phyloP scores from a whole-genome alignment of 1,140 invertebrate genomes.

The Pantala flavescens region DNA sequence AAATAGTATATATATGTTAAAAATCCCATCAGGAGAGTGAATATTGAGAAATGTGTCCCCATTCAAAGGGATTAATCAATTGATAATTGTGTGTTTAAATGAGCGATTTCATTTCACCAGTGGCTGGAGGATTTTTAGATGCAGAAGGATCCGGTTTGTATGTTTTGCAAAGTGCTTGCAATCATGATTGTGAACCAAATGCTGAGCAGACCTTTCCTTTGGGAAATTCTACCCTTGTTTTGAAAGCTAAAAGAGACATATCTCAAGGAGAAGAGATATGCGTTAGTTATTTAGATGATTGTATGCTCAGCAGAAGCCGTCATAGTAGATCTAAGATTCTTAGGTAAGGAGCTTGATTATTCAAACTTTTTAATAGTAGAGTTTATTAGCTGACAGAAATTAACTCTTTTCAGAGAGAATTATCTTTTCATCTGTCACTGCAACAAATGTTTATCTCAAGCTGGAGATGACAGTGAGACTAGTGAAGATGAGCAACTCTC shows the following conservation, averaged over 20 bases:
- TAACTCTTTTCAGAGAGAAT: conserved; percentile 52
- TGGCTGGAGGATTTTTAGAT: conserved; percentile 78
- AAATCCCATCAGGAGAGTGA: too few species aligned
- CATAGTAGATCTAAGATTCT: conserved; percentile 68
- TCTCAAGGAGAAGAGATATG: conserved; percentile 75
- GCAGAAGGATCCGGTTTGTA: conserved; percentile 90
- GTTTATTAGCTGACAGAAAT: too few species aligned
- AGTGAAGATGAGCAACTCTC: conserved; percentile 59
- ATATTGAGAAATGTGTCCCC: too few species aligned
- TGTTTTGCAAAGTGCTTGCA: conserved; percentile 70
- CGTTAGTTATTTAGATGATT: conserved; percentile 86
- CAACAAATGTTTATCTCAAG: conserved; percentile 61
- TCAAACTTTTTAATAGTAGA: not conserved
- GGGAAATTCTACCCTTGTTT: conserved; percentile 66
- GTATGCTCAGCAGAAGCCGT: conserved; percentile 62
- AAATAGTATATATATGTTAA: too few species aligned
- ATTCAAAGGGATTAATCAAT: too few species aligned
- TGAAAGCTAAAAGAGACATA: conserved; percentile 68
- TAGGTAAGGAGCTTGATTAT: conserved; percentile 38
- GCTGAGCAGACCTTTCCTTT: conserved; percentile 74
- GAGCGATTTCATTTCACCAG: conserved; percentile 34
- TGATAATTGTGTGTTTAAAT: too few species aligned
- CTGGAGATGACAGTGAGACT: conserved; percentile 68
- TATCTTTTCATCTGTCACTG: conserved; percentile 81
- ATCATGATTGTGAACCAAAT: conserved; percentile 89